Conservation (phyloP, 1,140 invertebrate species). For the Drosophila mayri region DNA sequence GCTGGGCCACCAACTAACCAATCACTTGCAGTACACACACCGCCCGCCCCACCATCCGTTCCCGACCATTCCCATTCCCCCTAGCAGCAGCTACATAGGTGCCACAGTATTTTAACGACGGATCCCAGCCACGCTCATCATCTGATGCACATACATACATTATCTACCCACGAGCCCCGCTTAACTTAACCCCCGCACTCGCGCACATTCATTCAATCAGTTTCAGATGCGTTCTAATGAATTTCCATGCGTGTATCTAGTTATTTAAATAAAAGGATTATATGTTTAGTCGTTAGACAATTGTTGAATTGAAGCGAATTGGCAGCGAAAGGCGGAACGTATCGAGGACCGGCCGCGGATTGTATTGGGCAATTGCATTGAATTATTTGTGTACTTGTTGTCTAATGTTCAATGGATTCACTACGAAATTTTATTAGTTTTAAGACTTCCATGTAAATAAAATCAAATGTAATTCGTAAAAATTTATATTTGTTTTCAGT, state of each 20-base stretch:
- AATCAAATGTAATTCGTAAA: slow-evolving; percentile 60
- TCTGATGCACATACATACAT: not conserved
- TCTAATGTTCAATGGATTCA: slow-evolving; percentile 54
- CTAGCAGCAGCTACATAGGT: slow-evolving; percentile 54
- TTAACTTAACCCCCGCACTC: slow-evolving; percentile 57
- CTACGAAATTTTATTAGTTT: slow-evolving; percentile 63
- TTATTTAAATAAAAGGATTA: slow-evolving; percentile 82
- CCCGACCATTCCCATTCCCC: slow-evolving; percentile 1
- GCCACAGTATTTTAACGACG: slow-evolving; percentile 70
- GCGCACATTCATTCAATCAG: slow-evolving; percentile 75
- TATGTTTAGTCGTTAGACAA: slow-evolving; percentile 84
- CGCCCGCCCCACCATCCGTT: not conserved
- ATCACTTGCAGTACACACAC: slow-evolving; percentile 21
- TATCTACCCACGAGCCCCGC: slow-evolving; percentile 26
- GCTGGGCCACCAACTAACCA: slow-evolving; percentile 32
- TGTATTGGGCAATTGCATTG: slow-evolving; percentile 47
- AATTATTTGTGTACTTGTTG: slow-evolving; percentile 55
- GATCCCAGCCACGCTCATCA: slow-evolving; percentile 18
- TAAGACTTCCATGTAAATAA: slow-evolving; percentile 83
- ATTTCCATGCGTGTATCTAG: slow-evolving; percentile 84
- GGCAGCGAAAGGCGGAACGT: slow-evolving; percentile 34
- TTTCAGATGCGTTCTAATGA: slow-evolving; percentile 75
- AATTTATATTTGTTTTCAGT: not conserved
- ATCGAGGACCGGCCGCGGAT: slow-evolving; percentile 31
- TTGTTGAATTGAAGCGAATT: slow-evolving; percentile 69